Base-by-base conservation (phyloP, 2,113 vertebrate genomes). In the Propithecus coquereli region DNA sequence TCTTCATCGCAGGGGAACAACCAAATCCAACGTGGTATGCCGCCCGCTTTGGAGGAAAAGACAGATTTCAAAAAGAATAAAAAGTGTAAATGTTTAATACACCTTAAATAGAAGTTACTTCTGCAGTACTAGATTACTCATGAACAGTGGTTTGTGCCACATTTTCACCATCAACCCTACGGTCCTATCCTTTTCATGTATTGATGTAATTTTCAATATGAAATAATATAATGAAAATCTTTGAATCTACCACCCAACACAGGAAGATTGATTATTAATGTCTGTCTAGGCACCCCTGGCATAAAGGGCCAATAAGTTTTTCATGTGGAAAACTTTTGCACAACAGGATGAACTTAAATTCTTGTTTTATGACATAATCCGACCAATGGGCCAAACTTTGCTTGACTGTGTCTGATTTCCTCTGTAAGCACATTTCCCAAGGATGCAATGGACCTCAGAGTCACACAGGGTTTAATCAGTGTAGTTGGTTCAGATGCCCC, bases 401-500 rank as follows among this genome's bases (percentile, higher is more conserved):
- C 37, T 12, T 10, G n/a, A 59, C 5, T 10, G 34, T 2, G 32
- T 16, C 77, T 40, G 12, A 68, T 8, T 43, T 45, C 18, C 8
- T 57, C 20, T 17, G 0, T 6, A 13, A 52, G 81, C 43, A 83
- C 59, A 87, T 74, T 93, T 89, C 61, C 82, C 73, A 30, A 1
- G 27, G 8, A 50, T 4, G 5, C 11, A n/a, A 6, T 1, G 25
- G 82, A 74, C 86, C 89, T 82, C 94, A 88, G 94, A 96, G 90
- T 34, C 27, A 37, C 20, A 32, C 59, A 11, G 86, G 79, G 45
- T 89, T 59, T 95, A 91, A 94, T 79, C 83, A 83, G 70, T 77
- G 43, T 3, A 25, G 20, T 30, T 23, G n/a, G 68, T 90, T 91
- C 94, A 91, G 92, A 94, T 68, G 81, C 77, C 89, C 82, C 92